A percentile compares a stretch with the other conserved stretches of the same genome.
These are phyloP conservation scores for Euglossa dilemma DNA, from an alignment of 1,140 invertebrate species.

Conservation along the genomic window DNA sequence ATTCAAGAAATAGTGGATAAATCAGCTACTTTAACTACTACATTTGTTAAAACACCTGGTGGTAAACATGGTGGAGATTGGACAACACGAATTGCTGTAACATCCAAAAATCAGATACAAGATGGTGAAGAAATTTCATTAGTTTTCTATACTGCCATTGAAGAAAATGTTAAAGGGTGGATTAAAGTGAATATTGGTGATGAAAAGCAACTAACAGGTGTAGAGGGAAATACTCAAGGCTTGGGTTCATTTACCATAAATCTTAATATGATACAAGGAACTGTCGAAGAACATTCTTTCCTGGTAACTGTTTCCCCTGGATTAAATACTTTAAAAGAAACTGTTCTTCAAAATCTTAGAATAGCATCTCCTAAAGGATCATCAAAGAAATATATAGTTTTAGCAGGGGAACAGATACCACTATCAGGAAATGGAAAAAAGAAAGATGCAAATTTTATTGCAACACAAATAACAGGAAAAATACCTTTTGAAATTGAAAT, in stretches of 20 bases:
- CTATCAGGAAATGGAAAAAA: conserved; percentile 80
- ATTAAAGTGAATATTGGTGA: conserved; percentile 84
- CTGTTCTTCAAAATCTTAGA: conserved; percentile 87
- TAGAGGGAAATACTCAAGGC: conserved; percentile 89
- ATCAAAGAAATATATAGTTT: conserved; percentile 84
- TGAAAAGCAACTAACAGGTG: conserved; percentile 85
- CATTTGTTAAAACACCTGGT: conserved; percentile 93
- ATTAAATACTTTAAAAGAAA: conserved; percentile 90
- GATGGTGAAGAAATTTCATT: conserved; percentile 85
- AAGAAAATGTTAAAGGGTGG: conserved; percentile 86
- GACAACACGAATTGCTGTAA: conserved; percentile 92
- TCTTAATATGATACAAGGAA: conserved; percentile 81
- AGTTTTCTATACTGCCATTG: conserved; percentile 90
- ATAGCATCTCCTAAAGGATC: conserved; percentile 84
- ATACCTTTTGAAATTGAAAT: conserved; percentile 93
- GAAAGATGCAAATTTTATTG: conserved; percentile 90
- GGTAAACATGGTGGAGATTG: conserved; percentile 95
- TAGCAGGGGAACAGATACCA: conserved; percentile 85
- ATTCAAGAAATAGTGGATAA: conserved; percentile 94
- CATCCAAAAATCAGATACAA: conserved; percentile 75
- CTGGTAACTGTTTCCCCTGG: conserved; percentile 88
- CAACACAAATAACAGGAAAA: conserved; percentile 90
- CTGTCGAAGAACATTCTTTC: conserved; percentile 88
- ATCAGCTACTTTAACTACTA: conserved; percentile 90
- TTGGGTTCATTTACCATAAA: conserved; percentile 90